Evolutionary conservation across 2,113 vertebrate species (phyloP).

Genomic region (Cromileptes altivelis): DNA sequence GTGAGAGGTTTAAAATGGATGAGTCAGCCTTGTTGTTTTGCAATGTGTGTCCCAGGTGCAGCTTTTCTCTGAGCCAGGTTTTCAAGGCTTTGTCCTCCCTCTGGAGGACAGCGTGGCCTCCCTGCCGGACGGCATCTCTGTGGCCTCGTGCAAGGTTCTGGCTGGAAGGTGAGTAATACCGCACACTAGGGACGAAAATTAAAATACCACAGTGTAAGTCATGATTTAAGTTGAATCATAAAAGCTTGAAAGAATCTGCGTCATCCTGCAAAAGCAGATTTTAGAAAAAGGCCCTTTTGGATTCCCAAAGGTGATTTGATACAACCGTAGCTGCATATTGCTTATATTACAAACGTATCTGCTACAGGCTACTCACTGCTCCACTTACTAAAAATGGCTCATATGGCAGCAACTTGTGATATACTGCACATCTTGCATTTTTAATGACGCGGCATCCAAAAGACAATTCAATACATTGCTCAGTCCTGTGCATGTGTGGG

Average conservation of each 20-base stretch:
- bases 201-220: background rate
- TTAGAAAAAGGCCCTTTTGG: background rate
- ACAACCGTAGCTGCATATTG: background rate
- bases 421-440: background rate
- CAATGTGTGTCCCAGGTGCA: slow-evolving; percentile 86
- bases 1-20: slow-evolving; percentile 9
- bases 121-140: slow-evolving; percentile 84
- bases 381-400: slow-evolving; percentile 8
- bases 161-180: slow-evolving; percentile 88
- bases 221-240: background rate
- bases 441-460: background rate
- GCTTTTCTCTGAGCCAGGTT: slow-evolving; percentile 92
- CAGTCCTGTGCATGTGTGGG: background rate
- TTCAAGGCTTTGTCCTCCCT: slow-evolving; percentile 86
- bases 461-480: background rate
- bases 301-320: slow-evolving; percentile 6
- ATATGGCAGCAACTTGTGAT: slow-evolving; percentile 3
- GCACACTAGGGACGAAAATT: background rate
- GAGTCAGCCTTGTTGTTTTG: slow-evolving; percentile 45
- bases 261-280: background rate
- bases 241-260: background rate
- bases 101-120: slow-evolving; percentile 84
- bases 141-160: slow-evolving; percentile 90
- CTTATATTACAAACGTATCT: slow-evolving; percentile 21
- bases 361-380: slow-evolving; percentile 7